These are phyloP conservation scores for Gonioctena quinquepunctata DNA, from an alignment of 1,140 invertebrate genomes.

Conservation along the genomic window DNA sequence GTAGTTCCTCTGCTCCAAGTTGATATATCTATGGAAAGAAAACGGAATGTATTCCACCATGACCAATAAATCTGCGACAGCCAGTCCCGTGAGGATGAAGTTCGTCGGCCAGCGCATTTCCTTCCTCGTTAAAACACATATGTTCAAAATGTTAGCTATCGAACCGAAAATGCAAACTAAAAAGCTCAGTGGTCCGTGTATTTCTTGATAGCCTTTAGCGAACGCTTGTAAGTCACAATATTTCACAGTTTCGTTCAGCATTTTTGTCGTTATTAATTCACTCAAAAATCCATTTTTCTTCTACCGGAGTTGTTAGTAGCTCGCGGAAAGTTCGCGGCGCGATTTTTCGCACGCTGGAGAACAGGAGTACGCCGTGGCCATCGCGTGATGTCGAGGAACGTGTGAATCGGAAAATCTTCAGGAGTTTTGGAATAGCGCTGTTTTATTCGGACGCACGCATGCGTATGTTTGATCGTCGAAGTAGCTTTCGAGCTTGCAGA, in stretches of 20 bases:
- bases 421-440: no score
- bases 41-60: slow-evolving; percentile 95
- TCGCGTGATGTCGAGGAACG: no score
- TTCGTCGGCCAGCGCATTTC: slow-evolving; percentile 90
- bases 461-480: no score
- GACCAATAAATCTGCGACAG: slow-evolving; percentile 88
- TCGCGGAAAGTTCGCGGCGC: no score
- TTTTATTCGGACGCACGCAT: no score
- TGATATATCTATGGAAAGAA: slow-evolving; percentile 78
- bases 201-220: slow-evolving; percentile 55
- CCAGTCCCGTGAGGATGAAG: slow-evolving; percentile 82
- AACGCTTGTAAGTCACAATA: slow-evolving; percentile 55
- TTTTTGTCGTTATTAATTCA: no score
- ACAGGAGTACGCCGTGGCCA: no score
- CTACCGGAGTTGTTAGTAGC: no score
- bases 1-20: slow-evolving; percentile 58
- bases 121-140: slow-evolving; percentile 87
- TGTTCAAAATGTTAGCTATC: slow-evolving; percentile 91
- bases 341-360: no score
- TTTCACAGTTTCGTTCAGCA: not conserved
- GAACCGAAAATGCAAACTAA: slow-evolving; percentile 90
- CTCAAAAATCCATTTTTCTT: no score
- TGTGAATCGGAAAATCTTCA: no score
- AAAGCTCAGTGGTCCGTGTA: slow-evolving; percentile 77
- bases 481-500: no score